Conservation (phyloP, 2,113 vertebrate species). For the Strix aluco region DNA sequence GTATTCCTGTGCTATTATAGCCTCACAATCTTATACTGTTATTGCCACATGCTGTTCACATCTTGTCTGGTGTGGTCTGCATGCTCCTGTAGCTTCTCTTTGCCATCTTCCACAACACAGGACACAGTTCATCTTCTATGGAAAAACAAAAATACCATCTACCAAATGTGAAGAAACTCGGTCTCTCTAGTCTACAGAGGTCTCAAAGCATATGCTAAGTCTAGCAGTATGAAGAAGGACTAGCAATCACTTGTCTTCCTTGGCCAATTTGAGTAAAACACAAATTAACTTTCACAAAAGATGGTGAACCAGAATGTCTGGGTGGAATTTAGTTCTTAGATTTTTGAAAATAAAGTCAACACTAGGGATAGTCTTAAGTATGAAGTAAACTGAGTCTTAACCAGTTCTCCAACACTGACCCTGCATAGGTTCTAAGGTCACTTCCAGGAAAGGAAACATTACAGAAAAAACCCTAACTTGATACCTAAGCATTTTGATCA, state of each 20-base stretch:
- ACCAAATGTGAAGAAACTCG: accelerated
- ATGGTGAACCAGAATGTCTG: neutral
- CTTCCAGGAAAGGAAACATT: neutral
- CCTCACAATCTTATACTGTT: too few relatives aligned
- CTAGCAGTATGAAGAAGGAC: neutral
- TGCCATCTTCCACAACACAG: too few relatives aligned
- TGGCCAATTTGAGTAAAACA: neutral
- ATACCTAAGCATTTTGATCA: neutral
- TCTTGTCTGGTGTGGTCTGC: too few relatives aligned
- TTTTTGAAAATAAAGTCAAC: neutral
- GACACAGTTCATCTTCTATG: neutral
- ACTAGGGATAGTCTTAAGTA: neutral
- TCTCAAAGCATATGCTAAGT: neutral
- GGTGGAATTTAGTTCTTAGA: neutral
- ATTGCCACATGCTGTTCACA: too few relatives aligned
- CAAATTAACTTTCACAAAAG: neutral
- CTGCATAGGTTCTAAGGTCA: neutral
- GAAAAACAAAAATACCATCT: neutral
- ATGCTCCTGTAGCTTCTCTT: too few relatives aligned
- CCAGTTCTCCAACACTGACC: neutral
- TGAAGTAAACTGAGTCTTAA: neutral
- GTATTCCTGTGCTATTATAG: too few relatives aligned
- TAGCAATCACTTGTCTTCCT: neutral
- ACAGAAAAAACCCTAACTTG: neutral
- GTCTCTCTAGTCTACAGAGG: neutral